Evolutionary conservation across 2,113 vertebrate species (phyloP).

Genomic region (Tenebrosternarchus preto): DNA sequence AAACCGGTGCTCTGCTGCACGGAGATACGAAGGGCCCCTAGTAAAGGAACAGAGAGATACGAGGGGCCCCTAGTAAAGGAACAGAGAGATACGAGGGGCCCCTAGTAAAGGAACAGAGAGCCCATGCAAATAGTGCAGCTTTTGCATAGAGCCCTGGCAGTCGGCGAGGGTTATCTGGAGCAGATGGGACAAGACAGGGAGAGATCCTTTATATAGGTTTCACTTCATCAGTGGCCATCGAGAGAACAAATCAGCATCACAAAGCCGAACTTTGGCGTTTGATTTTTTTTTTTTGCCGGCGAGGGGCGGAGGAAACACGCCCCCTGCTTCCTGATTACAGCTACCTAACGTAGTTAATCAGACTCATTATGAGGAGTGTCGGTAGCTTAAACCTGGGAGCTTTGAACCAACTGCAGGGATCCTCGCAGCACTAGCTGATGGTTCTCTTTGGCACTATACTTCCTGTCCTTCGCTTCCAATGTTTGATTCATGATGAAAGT

Average conservation of each 20-base stretch:
- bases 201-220: not conserved
- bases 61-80: slow-evolving; percentile 24
- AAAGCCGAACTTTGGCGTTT: slow-evolving; percentile 47
- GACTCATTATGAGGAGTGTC: slow-evolving; percentile 1
- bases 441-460: slow-evolving; percentile 11
- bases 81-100: slow-evolving; percentile 54
- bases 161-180: not conserved
- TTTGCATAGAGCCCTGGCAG: slow-evolving; percentile 28
- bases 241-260: slow-evolving; percentile 50
- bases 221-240: slow-evolving; percentile 52
- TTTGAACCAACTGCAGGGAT: slow-evolving; percentile 26
- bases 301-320: not conserved
- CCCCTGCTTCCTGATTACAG: slow-evolving; percentile 18
- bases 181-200: slow-evolving; percentile 30
- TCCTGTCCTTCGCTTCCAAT: slow-evolving; percentile 23
- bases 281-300: not conserved
- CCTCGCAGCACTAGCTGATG: not conserved
- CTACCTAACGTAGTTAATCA: not conserved
- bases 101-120: slow-evolving; percentile 24
- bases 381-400: slow-evolving; percentile 12
- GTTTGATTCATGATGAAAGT: slow-evolving; percentile 28
- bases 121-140: slow-evolving; percentile 36
- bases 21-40: slow-evolving; percentile 51
- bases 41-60: slow-evolving; percentile 54
- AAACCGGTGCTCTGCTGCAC: slow-evolving; percentile 48